Evolutionary conservation across 2,797 vertebrate species (phyloP), one percentile per base, ranked within the genome.

Genomic region (Psittacula echo): DNA sequence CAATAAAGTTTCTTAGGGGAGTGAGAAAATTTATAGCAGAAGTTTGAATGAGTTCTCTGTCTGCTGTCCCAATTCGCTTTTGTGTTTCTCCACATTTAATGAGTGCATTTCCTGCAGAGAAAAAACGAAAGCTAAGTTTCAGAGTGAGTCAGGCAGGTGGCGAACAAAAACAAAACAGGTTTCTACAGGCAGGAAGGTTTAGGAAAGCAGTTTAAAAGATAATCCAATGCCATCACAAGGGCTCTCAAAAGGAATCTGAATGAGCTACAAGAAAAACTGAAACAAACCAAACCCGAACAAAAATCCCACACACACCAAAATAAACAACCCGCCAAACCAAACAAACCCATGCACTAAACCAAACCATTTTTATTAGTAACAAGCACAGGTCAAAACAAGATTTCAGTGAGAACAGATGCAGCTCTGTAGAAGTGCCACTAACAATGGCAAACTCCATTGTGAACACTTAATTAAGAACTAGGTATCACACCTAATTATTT

Each of bases 11-110:
- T 97, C 99, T 98, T 96, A 99, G 98, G 42, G 99, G 99, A 77
- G 99, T 99, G 84, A 99, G 99, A 97, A 99, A 99, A 97, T 99
- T 99, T 97, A 99, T 99, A 94, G 99, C 99, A 60, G 99, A 97
- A 71, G 98, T 98, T 87, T 99, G 99, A 97, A 99, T 99, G 54
- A 99, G 97, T 97, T 99, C 99, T 94, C 99, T 98, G 97, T 99
- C 99, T 21, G 99, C 99, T 32, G 98, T 98, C 77, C 99, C 99
- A 82, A 99, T 99, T 98, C 99, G 98, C 93, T 99, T 99, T 97
- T 99, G 98, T 82, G 98, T 98, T 97, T 99, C 99, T 95, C 99
- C 99, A 91, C 98, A 99, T 96, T 98, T 99, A 96, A 99, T 98
- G 94, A 99, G 98, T 44, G 99, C 98, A 68, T 98, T 98, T 97